Base-by-base conservation (phyloP, 2,113 vertebrate species). In the Trematomus loennbergii region DNA sequence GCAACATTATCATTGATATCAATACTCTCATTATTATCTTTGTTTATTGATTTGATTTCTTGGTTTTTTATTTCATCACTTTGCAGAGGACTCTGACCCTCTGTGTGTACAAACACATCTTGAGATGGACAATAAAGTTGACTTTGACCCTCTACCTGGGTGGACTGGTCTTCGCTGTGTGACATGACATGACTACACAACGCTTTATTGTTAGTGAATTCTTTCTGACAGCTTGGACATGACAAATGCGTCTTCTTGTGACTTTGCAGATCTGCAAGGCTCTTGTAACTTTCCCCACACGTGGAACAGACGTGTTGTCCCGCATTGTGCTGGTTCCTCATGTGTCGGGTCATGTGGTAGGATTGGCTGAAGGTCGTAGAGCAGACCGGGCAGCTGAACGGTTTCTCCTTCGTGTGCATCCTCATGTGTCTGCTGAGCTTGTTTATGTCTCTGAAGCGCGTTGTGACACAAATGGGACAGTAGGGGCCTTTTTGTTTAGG, bases 281-380 rank as follows among this genome's bases (percentile, higher is more conserved):
- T 90, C 16, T 16, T 53, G 1, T 85, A 57, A 33, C 72, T 81
- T 22, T 73, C 0, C 6, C 89, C 90, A 17, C 93, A 94, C 0
- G 62, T 73, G 5, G 84, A 45, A 78, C 93, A 94, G 88, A 87
- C 62, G 52, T 90, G 77, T 40, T 86, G 45, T 20, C 82, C 85
- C 13, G 81, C 6, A 45, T 60, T 59, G 25, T 93, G 93, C 71
- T 93, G 82, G 20, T 84, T 78, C 83, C 89, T 83, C 68, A 89
- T 53, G 66, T 94, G 93, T 16, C 91, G 84, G 50, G 80, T 92
- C 92, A 93, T 90, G 88, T 93, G 93, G 75, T 92, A 94, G 7
- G 85, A 91, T 83, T 94, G 91, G 82, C 89, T 92, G 83, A 94
- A 94, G 1, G 71, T 74, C 73, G 78, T 22, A 0, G 65, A 6